These are phyloP conservation scores for Desoria tigrina DNA, from an alignment of 2,888 invertebrate genomes.

Conservation along the genomic window DNA sequence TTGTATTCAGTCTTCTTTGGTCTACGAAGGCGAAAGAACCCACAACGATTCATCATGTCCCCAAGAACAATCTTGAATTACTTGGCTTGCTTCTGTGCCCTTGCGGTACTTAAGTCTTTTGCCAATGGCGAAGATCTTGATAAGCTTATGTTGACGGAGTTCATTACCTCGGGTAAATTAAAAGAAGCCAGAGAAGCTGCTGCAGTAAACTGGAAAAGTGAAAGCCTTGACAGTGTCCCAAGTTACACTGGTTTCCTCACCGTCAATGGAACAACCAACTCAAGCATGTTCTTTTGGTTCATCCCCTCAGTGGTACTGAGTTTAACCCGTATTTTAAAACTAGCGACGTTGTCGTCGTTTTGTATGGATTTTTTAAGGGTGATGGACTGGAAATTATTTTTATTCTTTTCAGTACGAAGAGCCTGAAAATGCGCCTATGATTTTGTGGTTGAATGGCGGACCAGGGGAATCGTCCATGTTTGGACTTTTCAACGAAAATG, in stretches of 20 bases:
- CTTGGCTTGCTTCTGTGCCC: no score
- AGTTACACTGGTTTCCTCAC: slow-evolving; percentile 23
- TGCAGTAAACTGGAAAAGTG: slow-evolving; percentile 4
- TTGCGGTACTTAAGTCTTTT: no score
- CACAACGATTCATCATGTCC: no score
- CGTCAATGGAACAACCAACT: slow-evolving; percentile 17
- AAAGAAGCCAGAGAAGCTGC: slow-evolving; percentile 3
- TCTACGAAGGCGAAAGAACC: no score
- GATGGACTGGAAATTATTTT: not conserved
- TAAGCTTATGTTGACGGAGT: slow-evolving; percentile 4
- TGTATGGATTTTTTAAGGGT: no score
- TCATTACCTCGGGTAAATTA: slow-evolving; percentile 9
- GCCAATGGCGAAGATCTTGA: not conserved
- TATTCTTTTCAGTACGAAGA: slow-evolving; percentile 9
- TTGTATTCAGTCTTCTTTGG: no score
- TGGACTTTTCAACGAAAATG: slow-evolving; percentile 65
- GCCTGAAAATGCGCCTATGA: slow-evolving; percentile 55
- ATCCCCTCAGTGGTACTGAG: slow-evolving; percentile 16
- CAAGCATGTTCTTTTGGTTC: slow-evolving; percentile 24
- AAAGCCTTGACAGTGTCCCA: slow-evolving; percentile 9
- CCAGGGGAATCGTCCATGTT: slow-evolving; percentile 63
- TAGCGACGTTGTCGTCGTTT: not conserved
- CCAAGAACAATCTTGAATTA: no score
- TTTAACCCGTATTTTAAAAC: not conserved
- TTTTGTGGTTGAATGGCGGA: slow-evolving; percentile 65